Evolutionary conservation across 1,140 invertebrate genomes (phyloP).

Genomic region (Bombus superbus): DNA sequence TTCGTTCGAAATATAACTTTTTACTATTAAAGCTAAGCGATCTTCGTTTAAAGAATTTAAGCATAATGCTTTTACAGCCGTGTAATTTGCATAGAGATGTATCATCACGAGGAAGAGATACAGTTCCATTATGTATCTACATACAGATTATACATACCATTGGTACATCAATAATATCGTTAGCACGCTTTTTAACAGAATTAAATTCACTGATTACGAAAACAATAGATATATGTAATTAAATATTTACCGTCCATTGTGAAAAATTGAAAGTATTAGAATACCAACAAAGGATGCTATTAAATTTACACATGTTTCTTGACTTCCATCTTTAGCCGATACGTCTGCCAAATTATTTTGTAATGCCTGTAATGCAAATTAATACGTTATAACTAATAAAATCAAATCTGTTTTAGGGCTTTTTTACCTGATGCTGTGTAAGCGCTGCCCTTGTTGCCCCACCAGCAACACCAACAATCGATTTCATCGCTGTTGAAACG

Average conservation of each 20-base stretch:
- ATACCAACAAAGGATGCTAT: conserved; percentile 91
- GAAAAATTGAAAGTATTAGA: conserved; percentile 88
- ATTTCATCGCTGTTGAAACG: conserved; percentile 87
- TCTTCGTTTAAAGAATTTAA: conserved; percentile 92
- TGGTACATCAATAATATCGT: conserved; percentile 31
- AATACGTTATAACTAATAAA: background rate
- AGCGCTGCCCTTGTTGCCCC: conserved; percentile 95
- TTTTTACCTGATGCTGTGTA: conserved; percentile 91
- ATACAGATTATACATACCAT: conserved; percentile 49
- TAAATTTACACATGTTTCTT: conserved; percentile 97
- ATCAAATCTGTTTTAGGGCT: conserved; percentile 4
- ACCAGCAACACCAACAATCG: conserved; percentile 94
- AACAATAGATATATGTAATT: background rate
- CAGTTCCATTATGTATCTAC: conserved; percentile 86
- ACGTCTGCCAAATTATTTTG: conserved; percentile 96
- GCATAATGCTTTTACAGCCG: conserved; percentile 89
- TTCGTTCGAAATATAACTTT: conserved; percentile 84
- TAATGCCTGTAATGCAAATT: conserved; percentile 85
- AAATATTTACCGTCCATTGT: conserved; percentile 54
- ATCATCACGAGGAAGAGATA: conserved; percentile 89
- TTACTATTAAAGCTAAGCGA: conserved; percentile 87
- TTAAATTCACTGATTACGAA: background rate
- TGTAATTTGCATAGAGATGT: conserved; percentile 94
- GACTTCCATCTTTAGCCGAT: conserved; percentile 97
- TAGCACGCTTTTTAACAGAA: conserved; percentile 26